Base-by-base conservation (phyloP, 2,797 vertebrate genomes). In the Helostoma temminkii region DNA sequence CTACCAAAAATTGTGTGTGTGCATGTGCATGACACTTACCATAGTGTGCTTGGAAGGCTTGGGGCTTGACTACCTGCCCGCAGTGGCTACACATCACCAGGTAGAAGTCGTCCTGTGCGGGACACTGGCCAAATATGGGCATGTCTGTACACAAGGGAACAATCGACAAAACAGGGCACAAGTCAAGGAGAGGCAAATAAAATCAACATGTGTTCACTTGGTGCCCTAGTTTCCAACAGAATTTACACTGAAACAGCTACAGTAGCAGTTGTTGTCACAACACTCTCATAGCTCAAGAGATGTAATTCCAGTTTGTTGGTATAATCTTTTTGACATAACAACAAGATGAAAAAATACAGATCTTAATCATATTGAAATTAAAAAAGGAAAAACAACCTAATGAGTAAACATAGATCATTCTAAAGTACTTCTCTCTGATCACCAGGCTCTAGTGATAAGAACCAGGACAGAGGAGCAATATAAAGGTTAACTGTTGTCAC, bases 41-140 rank as follows among this genome's bases (percentile, higher is more conserved):
- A 68, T 97, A 98, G 94, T 99, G 98, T 94, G 97, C 97, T 94
- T 99, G 97, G 96, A 99, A 99, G 94, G 98, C 97, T 95, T 99
- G 98, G 83, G 98, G 98, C 94, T 99, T 99, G 91, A 99, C 96
- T 88, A 98, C 97, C 94, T 98, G 97, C 93, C 96, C 94, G 93
- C 98, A 99, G 91, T 98, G 96, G 90, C 93, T 98, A 95, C 98
- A 99, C 95, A 99, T 98, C 93, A 99, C 98, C 95, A 99, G 95
- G 95, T 97, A 99, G 95, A 99, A 99, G 92, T 99, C 97, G 86
- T 99, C 98, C 84, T 99, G 97, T 83, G 97, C 96, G 55, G 98
- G 98, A 94, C 96, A 99, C 91, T 98, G 96, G 93, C 98, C 98
- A 94, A 99, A 99, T 95, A 99, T 97, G 91, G 97, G 96, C 98